A percentile compares a stretch with the other conserved stretches of the same genome.
Conservation (phyloP, 2,888 invertebrate species). For the Zygogramma bicolorata region DNA sequence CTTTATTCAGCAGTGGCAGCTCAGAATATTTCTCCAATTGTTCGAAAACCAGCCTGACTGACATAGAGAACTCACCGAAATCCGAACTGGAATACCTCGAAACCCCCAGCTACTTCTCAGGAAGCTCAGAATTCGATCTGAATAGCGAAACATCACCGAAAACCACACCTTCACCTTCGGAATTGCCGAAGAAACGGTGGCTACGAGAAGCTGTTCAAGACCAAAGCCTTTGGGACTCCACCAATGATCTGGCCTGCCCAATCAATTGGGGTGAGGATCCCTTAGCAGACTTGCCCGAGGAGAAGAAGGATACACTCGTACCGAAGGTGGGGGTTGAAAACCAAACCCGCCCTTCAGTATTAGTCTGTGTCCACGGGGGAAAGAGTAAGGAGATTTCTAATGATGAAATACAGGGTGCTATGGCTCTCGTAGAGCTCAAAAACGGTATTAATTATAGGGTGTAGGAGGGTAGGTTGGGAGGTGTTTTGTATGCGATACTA, state of each 20-base stretch:
- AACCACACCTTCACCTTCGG: constrained; percentile 43
- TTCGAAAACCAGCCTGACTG: constrained; percentile 50
- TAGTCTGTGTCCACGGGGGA: constrained; percentile 67
- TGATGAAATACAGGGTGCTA: constrained; percentile 72
- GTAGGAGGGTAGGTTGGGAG: constrained; percentile 32
- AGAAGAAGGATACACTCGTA: constrained; percentile 15
- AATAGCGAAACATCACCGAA: constrained; percentile 39
- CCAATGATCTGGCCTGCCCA: constrained; percentile 69
- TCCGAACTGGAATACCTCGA: constrained; percentile 54
- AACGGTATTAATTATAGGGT: constrained; percentile 61
- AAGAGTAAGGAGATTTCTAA: constrained; percentile 60
- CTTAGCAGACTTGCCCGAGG: constrained; percentile 19
- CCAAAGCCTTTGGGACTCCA: constrained; percentile 61
- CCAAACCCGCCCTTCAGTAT: constrained; percentile 70
- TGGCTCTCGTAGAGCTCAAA: constrained; percentile 73
- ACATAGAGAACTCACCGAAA: constrained; percentile 52
- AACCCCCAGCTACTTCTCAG: constrained; percentile 49
- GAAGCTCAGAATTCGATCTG: constrained; percentile 48
- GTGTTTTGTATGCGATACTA: background rate
- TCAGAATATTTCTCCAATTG: constrained; percentile 52
- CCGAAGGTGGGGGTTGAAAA: constrained; percentile 59
- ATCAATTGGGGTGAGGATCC: constrained; percentile 67
- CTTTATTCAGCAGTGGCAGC: constrained; percentile 49
- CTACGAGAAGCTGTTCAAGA: constrained; percentile 68
- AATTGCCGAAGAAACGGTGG: constrained; percentile 73